Evolutionary conservation across 2,888 invertebrate species (phyloP), one percentile per base, ranked within the genome.

Genomic region (Hyppa rectilinea): DNA sequence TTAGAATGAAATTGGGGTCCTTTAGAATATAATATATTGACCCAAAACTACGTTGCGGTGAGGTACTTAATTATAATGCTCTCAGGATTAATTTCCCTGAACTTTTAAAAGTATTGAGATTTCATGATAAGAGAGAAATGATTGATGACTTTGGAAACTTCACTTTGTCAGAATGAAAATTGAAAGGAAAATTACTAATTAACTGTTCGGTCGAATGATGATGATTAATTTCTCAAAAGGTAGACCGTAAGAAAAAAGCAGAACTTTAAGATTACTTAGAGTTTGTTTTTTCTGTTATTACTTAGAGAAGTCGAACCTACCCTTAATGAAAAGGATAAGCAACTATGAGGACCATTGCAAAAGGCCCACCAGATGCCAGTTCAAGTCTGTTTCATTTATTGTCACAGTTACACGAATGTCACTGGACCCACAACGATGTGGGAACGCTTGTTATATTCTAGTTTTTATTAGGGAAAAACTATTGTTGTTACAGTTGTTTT

Each of bases 131-230:
- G 23, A 64, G 31, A 45, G 38, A 38, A 79, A 61, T 79, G 73
- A 76, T 76, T 76, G 74, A 76, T 76, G 80, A 65, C 45, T 45
- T 76, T 26, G 40, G 49, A 36, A 75, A 78, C 52, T 62, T 60
- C 26, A 40, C 31, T 70, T 45, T 43, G 26, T 50, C 36, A 26
- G 23, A 71, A 52, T 1, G 38, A 56, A 60, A 38, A 55, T 68
- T 60, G 9, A 59, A 36, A 40, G 40, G 56, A 53, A 60, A 55
- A 23, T 70, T 6, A 56, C 26, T 45, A 50, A 74, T 71, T 56
- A 56, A 71, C 43, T 40, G 12, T 47, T 52, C 23, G 9, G 36
- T 47, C 50, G 26, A 10, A 40, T 55, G n/a, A 60, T 47, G 47
- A 55, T 59, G 59, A 60, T 77, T 40, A 59, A 59, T 68, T n/a